Base-by-base conservation (phyloP, 2,113 vertebrate genomes). In the Morphnarchus princeps region DNA sequence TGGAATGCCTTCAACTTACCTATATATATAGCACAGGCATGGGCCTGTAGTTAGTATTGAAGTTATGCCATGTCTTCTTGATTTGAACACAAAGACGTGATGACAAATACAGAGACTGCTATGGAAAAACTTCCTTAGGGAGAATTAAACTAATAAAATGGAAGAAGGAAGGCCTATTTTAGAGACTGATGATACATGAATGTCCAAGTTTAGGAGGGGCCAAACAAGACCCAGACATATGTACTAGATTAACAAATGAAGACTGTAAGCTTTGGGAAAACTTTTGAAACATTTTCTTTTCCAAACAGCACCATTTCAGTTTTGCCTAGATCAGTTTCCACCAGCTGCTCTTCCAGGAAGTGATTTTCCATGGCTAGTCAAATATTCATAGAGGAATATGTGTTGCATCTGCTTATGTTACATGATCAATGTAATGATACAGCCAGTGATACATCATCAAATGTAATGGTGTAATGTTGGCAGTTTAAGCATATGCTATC, bases 21-120 rank as follows among this genome's bases (percentile, higher is more conserved):
- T 47, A 0, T 19, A 0, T 47, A 22, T 34, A 5, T 17, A 52
- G 7, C 45, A 40, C 15, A 52, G 45, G 15, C 55, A 24, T 7
- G 9, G 40, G 9, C 16, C 57, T 54, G 47, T 10, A n/a, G 21
- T 63, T 50, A 49, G 6, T 21, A 3, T 14, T 28, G 36, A 69
- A 45, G 19, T 65, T 69, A 20, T 17, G 4, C n/a, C 3, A 0
- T 19, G 6, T 42, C 11, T 28, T 70, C 50, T 59, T 34, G 18
- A 16, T 54, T 43, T 81, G 73, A 38, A 14, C 36, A 36, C 16
- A 47, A 36, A 87, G 19, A 20, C 21, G 21, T 43, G 38, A 36
- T 69, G 32, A 34, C 13, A 62, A 49, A 80, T 71, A 7, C 20
- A 52, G 29, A 71, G 47, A 29, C 28, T 67, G 20, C 31, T 34